These are phyloP conservation scores for Lycopodina hypogea DNA, from an alignment of 37 sponge, comb jelly and placozoan species.

Conservation along the genomic window DNA sequence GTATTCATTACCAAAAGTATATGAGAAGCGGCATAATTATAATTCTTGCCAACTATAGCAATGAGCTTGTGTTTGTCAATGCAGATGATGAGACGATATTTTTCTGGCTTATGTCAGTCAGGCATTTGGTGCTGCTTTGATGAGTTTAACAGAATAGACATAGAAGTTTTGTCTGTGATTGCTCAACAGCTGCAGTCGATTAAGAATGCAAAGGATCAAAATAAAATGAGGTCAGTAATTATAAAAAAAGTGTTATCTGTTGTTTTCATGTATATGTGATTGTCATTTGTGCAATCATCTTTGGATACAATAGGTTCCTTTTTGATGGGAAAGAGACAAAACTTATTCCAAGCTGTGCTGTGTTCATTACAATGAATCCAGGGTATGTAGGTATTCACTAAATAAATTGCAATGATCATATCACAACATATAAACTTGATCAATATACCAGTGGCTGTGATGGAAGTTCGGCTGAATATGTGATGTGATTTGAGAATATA, in stretches of 20 bases:
- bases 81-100: constrained; percentile 71
- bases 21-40: no score
- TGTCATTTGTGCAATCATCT: background rate
- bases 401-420: no score
- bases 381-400: constrained; percentile 53
- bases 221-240: background rate
- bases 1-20: no score
- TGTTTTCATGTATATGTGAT: no score
- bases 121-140: constrained; percentile 86
- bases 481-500: no score
- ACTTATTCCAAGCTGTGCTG: constrained; percentile 51
- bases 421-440: no score
- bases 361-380: constrained; percentile 86
- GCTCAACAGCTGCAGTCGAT: constrained; percentile 73
- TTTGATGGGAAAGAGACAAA: constrained; percentile 75
- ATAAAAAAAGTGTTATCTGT: background rate
- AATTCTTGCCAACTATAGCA: no score
- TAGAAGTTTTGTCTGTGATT: constrained; percentile 75
- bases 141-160: constrained; percentile 80
- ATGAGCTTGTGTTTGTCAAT: no score
- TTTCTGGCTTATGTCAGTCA: constrained; percentile 76
- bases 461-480: no score
- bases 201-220: constrained; percentile 66
- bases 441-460: background rate
- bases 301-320: constrained; percentile 39